These are phyloP conservation scores for Xenentodon cancila DNA, from an alignment of 2,797 vertebrate species.

Conservation along the genomic window DNA sequence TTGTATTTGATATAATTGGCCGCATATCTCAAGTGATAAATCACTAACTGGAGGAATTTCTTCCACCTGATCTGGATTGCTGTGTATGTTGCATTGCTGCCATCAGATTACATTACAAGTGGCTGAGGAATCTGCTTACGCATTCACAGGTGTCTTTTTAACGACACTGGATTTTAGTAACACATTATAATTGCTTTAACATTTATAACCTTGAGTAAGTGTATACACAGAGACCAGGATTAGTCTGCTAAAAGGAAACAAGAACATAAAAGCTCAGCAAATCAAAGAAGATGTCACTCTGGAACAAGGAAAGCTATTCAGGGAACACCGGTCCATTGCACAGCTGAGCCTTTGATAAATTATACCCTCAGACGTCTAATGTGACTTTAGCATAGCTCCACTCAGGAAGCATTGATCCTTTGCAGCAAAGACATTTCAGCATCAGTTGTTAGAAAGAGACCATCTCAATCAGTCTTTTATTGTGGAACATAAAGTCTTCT, in stretches of 20 bases:
- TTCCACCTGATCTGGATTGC: too few species aligned
- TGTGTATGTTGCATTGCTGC: too few species aligned
- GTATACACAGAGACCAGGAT: not conserved
- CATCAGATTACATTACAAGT: too few species aligned
- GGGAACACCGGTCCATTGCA: not conserved
- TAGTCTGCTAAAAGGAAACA: not conserved
- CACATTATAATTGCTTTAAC: not conserved
- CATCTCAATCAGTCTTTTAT: too few species aligned
- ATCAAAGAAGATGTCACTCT: not conserved
- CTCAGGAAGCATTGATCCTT: too few species aligned
- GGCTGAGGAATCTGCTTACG: too few species aligned
- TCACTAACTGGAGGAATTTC: too few species aligned
- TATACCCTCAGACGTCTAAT: not conserved
- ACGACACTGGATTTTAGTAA: too few species aligned
- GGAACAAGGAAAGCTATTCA: not conserved
- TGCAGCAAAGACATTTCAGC: not conserved
- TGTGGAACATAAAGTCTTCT: too few species aligned
- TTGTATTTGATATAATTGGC: too few species aligned
- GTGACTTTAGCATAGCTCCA: too few species aligned
- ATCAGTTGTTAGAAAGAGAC: not conserved
- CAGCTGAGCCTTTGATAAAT: conserved; percentile 1
- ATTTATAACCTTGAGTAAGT: not conserved
- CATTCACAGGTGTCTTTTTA: not conserved
- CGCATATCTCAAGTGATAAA: too few species aligned
- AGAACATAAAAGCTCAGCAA: not conserved